Base-by-base conservation (phyloP, 1,140 invertebrate genomes). In the Drosophila pruinosa region DNA sequence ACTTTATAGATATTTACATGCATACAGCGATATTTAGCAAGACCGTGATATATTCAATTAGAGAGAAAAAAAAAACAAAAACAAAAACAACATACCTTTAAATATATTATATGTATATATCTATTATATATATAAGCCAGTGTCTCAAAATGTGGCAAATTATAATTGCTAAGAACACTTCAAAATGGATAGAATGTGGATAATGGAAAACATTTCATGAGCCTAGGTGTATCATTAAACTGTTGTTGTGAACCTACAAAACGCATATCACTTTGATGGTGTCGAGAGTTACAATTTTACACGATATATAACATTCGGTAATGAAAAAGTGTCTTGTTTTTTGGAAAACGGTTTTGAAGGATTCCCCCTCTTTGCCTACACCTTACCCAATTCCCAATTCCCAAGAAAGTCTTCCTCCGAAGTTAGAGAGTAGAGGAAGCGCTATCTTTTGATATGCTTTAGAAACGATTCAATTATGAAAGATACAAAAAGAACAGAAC, bases 1-100 rank as follows among this genome's bases (percentile, higher is more conserved):
- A 76, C 76, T 83, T 85, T 86, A 86, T 86, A 86, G 82, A 86
- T 86, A 86, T 86, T 86, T 86, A 86, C 80, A 82, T 88, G 69
- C 74, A 88, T 74, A 88, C 82, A 80, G 72, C 80, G 78, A 86
- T 86, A 88, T 86, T 88, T 86, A 86, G 81, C 57, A 86, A 88
- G 81, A 86, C 78, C 81, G 81, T 86, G 81, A 86, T 86, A 86
- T 86, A 86, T 86, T 86, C 81, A 82, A 82, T 86, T 86, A 86
- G 81, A 78, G 72, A 50, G 24, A 53, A 68, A 67, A 69, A 38
- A n/a, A n/a, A n/a, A n/a, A n/a, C n/a, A n/a, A n/a, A n/a, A n/a
- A n/a, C n/a, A n/a, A n/a, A n/a, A n/a, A n/a, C n/a, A n/a, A 52
- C 58, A 65, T 65, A 64, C 56, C 56, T 69, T 61, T 54, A 61